A percentile compares a stretch with the other conserved stretches of the same genome.
Conservation (phyloP, 2,888 invertebrate species). For the Ischnus inquisitorius region DNA sequence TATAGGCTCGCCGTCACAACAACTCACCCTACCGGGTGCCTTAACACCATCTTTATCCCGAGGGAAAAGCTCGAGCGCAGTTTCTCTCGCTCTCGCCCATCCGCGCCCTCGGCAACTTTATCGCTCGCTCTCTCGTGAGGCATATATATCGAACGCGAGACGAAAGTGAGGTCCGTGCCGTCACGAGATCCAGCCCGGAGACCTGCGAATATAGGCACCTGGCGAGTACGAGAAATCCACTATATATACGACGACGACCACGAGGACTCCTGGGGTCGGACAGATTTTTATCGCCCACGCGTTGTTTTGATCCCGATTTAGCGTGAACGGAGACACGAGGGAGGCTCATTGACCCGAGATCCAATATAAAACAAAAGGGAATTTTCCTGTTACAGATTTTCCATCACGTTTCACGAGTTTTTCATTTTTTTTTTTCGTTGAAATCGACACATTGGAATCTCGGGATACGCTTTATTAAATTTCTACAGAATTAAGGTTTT, state of each 20-base stretch:
- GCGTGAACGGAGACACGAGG: background rate
- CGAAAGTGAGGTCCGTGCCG: constrained; percentile 24
- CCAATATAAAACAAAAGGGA: background rate
- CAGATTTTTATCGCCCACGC: constrained; percentile 53
- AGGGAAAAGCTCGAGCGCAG: constrained; percentile 76
- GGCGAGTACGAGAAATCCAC: constrained; percentile 43
- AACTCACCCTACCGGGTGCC: constrained; percentile 77
- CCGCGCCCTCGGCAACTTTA: constrained; percentile 46
- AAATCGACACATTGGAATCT: too few relatives aligned
- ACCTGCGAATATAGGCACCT: constrained; percentile 45
- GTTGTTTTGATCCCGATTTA: constrained; percentile 42
- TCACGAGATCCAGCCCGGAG: constrained; percentile 10
- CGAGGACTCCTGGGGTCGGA: constrained; percentile 21
- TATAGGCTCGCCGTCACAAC: constrained; percentile 82
- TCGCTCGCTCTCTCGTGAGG: constrained; percentile 46
- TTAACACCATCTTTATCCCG: constrained; percentile 81
- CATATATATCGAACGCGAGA: constrained; percentile 23
- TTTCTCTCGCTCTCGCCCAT: constrained; percentile 75
- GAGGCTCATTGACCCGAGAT: constrained; percentile 21
- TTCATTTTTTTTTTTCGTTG: background rate
- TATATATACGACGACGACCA: constrained; percentile 10
- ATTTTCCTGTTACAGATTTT: background rate
- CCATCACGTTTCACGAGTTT: background rate
- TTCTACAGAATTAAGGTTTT: background rate
- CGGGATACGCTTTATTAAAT: background rate